Conservation (phyloP, 2,113 vertebrate species). For the Lethenteron camtschaticum region DNA sequence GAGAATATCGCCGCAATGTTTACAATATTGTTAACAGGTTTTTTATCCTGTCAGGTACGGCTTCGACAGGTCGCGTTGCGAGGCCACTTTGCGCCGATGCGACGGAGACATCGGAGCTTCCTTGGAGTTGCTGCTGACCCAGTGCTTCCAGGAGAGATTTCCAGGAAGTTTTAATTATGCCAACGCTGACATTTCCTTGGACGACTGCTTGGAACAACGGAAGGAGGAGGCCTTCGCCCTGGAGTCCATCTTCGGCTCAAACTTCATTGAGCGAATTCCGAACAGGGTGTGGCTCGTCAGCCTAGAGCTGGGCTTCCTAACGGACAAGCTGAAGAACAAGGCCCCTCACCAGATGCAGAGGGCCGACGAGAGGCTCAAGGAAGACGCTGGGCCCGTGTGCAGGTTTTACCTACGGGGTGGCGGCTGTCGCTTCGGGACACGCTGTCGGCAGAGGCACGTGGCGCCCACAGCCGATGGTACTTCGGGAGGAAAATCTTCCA, state of each 20-base stretch:
- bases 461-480: conserved; percentile 19
- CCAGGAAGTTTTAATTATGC: conserved; percentile 27
- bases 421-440: conserved; percentile 52
- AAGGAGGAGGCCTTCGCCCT: conserved; percentile 70
- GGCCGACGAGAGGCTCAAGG: conserved; percentile 12
- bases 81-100: conserved; percentile 29
- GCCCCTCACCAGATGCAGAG: conserved; percentile 13
- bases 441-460: conserved; percentile 61
- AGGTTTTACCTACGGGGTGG: conserved; percentile 52
- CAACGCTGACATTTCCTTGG: conserved; percentile 18
- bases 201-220: conserved; percentile 48
- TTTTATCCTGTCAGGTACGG: conserved; percentile 41
- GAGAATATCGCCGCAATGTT: too few species aligned
- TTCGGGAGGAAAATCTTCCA: conserved; percentile 17
- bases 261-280: conserved; percentile 61
- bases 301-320: conserved; percentile 35
- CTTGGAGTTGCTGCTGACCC: conserved; percentile 44
- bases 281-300: conserved; percentile 59
- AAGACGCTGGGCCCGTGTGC: conserved; percentile 24
- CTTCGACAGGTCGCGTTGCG: conserved; percentile 49
- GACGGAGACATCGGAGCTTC: conserved; percentile 61
- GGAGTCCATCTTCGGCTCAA: conserved; percentile 62
- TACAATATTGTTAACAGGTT: not conserved
- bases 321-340: conserved; percentile 13
- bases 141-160: conserved; percentile 48